Percentiles rank a stretch among this genome's conserved stretches.
Evolutionary conservation across 1,140 invertebrate genomes (phyloP).

Genomic region (Pogonus chalceus): DNA sequence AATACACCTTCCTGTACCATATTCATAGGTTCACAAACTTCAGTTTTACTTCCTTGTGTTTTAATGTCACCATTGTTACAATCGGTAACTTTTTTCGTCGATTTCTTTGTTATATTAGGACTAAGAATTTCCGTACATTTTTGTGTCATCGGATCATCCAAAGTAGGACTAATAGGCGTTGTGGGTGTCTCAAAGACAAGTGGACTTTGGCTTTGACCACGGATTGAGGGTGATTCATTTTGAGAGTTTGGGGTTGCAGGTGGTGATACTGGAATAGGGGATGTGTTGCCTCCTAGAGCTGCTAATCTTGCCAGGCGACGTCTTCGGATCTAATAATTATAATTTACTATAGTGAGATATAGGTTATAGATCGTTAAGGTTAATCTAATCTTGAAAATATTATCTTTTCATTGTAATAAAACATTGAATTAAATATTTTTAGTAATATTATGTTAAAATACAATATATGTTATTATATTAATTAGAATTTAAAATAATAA

Average conservation of each 20-base stretch:
- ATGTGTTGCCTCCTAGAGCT: conserved; percentile 35
- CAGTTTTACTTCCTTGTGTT: conserved; percentile 3
- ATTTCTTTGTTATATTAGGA: conserved; percentile 50
- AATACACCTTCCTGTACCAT: conserved; percentile 20
- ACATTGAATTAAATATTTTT: background rate
- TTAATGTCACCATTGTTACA: conserved; percentile 4
- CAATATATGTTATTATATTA: too few species aligned
- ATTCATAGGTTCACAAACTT: background rate
- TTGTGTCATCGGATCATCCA: conserved; percentile 35
- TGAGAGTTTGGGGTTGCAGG: conserved; percentile 30
- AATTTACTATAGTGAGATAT: too few species aligned
- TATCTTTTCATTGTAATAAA: too few species aligned
- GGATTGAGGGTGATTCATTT: conserved; percentile 20
- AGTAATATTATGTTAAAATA: too few species aligned
- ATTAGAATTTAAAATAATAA: too few species aligned
- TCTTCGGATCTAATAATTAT: conserved; percentile 49
- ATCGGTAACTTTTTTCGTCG: conserved; percentile 22
- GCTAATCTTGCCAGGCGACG: conserved; percentile 55
- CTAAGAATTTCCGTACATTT: conserved; percentile 35
- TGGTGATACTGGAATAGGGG: conserved; percentile 28
- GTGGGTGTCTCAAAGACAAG: conserved; percentile 12
- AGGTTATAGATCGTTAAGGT: background rate
- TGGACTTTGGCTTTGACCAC: conserved; percentile 29
- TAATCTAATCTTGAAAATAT: too few species aligned
- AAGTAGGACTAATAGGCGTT: conserved; percentile 13